These are phyloP conservation scores for Plecotus auritus DNA, from an alignment of 2,113 vertebrate genomes.

Conservation along the genomic window DNA sequence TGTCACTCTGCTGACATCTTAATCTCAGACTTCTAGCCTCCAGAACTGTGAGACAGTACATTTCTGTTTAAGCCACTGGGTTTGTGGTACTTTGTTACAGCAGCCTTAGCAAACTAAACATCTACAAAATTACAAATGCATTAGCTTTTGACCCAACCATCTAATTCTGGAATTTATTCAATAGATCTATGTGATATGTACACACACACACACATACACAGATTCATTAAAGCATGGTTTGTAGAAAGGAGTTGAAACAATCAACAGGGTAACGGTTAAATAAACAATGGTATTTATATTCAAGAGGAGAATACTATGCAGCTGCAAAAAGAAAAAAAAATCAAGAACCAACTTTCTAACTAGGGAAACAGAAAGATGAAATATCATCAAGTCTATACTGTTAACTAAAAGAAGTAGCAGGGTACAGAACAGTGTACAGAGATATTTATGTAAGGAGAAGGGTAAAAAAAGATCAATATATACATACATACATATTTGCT, in stretches of 20 bases:
- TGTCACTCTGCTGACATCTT: neutral
- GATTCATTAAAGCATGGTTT: neutral
- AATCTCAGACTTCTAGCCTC: neutral
- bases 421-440: neutral
- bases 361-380: neutral
- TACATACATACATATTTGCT: neutral
- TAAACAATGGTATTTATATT: neutral
- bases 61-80: neutral
- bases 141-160: neutral
- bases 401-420: neutral
- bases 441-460: neutral
- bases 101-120: neutral
- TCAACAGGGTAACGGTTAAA: neutral
- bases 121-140: neutral
- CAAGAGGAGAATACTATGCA: neutral
- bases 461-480: neutral
- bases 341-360: neutral
- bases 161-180: neutral
- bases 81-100: neutral
- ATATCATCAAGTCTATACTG: neutral
- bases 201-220: neutral
- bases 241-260: neutral
- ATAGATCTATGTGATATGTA: neutral
- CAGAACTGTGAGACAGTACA: neutral
- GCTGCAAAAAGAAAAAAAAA: neutral